Conservation (phyloP, 1,140 invertebrate genomes). For the Orius insidiosus region DNA sequence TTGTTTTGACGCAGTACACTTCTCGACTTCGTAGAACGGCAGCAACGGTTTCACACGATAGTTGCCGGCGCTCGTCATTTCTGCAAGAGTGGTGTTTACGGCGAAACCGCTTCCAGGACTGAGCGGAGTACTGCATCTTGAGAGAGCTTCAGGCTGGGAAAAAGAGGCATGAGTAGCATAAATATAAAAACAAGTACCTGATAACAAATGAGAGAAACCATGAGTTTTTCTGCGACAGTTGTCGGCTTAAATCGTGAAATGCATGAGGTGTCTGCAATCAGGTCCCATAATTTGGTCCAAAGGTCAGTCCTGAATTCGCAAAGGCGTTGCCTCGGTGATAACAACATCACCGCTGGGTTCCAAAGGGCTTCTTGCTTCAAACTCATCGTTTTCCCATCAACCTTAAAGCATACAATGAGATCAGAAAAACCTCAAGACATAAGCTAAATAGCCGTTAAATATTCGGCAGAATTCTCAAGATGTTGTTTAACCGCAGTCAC, state of each 20-base stretch:
- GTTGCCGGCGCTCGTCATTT: slow-evolving; percentile 7
- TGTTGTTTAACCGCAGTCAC: too few species aligned
- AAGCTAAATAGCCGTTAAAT: too few species aligned
- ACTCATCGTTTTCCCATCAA: slow-evolving; percentile 28
- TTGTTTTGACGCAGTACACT: slow-evolving; percentile 67
- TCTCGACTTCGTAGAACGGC: slow-evolving; percentile 67
- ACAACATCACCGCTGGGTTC: slow-evolving; percentile 62
- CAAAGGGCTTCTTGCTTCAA: slow-evolving; percentile 50
- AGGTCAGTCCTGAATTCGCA: slow-evolving; percentile 60
- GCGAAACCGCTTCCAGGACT: slow-evolving; percentile 39
- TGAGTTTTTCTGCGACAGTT: slow-evolving; percentile 53
- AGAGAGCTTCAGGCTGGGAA: slow-evolving; percentile 57
- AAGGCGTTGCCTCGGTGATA: slow-evolving; percentile 61
- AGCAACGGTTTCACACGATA: slow-evolving; percentile 24
- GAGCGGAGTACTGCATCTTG: slow-evolving; percentile 62
- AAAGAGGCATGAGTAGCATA: background rate
- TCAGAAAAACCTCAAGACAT: too few species aligned
- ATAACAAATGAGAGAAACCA: slow-evolving; percentile 60
- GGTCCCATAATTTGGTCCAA: slow-evolving; percentile 65
- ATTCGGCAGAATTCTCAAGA: too few species aligned
- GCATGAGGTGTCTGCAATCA: slow-evolving; percentile 36
- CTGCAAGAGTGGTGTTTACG: slow-evolving; percentile 17
- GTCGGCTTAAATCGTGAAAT: slow-evolving; percentile 41
- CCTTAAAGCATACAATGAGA: too few species aligned
- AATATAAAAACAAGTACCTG: slow-evolving; percentile 31